Base-by-base conservation (phyloP, 2,113 vertebrate genomes). In the human (Homo sapiens) region DNA sequence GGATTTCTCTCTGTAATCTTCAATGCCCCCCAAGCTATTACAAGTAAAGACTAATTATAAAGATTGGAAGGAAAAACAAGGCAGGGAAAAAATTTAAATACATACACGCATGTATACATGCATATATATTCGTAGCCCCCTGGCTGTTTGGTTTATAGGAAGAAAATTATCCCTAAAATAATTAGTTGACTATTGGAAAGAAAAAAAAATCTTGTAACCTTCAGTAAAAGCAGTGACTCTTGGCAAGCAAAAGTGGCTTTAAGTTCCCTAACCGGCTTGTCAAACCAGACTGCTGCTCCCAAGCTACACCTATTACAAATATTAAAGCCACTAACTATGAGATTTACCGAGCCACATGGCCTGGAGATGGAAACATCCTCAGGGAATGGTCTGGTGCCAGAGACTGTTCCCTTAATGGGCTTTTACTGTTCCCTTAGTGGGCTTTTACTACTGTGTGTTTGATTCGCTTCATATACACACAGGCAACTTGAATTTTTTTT, bases 41-140 rank as follows among this genome's bases (percentile, higher is more conserved):
- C n/a, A 91, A 40, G 59, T 30, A 38, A 55, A 86, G 43, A 78
- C 27, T 72, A 79, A 89, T 61, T 73, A 75, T 35, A 90, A 84
- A 81, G 50, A 86, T 32, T 68, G 79, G 48, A 72, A 89, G 66
- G 16, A 68, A 40, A 32, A 86, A 40, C 78, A 55, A 57, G 9
- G 23, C 3, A 40, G 61, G 13, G 6, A 72, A 59, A 78, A 92
- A 64, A 27, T 72, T 59, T 59, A 68, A 30, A 72, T 38, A 23
- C 4, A 64, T 3, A 17, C 4, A 20, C 5, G 18, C 81, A 4
- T 1, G 10, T 61, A 27, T 12, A 17, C 2, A 27, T 6, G 14
- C 1, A 50, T 9, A 61, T 5, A 27, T 27, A 27, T 25, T 3
- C 40, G 86, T 45, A 73, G 59, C 57, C 32, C 55, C 13, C 20